A percentile compares a stretch with the other conserved stretches of the same genome.
Evolutionary conservation across 2,888 invertebrate species (phyloP).

Genomic region (Perizoma flavofasciatum): DNA sequence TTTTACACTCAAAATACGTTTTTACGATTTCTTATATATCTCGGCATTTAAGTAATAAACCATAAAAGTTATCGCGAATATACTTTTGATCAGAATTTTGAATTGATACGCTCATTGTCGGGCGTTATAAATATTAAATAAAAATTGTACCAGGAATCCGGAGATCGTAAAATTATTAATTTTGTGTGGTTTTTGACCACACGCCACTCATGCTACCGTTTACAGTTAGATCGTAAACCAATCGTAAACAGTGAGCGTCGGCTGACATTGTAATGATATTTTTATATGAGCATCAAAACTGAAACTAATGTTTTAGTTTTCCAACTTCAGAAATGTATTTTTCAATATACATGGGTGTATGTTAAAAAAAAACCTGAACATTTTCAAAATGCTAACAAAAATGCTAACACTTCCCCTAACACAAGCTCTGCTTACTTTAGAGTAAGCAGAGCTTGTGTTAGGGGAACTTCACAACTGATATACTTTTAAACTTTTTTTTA

Average conservation of each 20-base stretch:
- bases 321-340: too few species aligned
- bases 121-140: constrained; percentile 14
- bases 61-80: constrained; percentile 31
- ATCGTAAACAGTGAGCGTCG: neutral
- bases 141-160: constrained; percentile 20
- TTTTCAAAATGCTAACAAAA: too few species aligned
- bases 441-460: too few species aligned
- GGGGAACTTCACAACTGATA: too few species aligned
- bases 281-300: too few species aligned
- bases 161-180: constrained; percentile 16
- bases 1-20: constrained; percentile 52
- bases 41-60: constrained; percentile 12
- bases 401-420: too few species aligned
- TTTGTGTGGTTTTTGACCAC: constrained; percentile 27
- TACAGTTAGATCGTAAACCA: constrained; percentile 25
- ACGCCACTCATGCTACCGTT: constrained; percentile 16
- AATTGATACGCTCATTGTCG: constrained; percentile 30
- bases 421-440: too few species aligned
- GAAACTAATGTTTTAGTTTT: neutral
- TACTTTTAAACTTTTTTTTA: too few species aligned
- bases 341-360: too few species aligned
- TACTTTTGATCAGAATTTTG: constrained; percentile 22
- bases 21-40: constrained; percentile 36
- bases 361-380: too few species aligned
- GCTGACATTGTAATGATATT: constrained; percentile 3